These are phyloP conservation scores for Boleophthalmus pectinirostris DNA, from an alignment of 2,113 vertebrate species.

Conservation along the genomic window DNA sequence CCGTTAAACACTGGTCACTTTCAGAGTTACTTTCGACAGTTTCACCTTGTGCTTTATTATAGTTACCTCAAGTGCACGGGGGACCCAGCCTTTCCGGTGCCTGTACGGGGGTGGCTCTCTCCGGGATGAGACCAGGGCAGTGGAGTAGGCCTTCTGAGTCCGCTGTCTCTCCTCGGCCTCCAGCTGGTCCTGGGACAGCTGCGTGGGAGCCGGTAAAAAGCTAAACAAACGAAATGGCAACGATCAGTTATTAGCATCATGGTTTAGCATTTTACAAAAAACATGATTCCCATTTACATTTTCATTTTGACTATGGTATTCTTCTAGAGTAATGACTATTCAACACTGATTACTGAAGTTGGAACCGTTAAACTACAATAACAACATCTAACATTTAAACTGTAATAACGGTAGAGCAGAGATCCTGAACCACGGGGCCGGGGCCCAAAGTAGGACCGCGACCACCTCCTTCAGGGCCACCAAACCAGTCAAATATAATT, in stretches of 20 bases:
- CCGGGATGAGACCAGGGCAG: conserved; percentile 87
- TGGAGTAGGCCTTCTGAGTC: conserved; percentile 87
- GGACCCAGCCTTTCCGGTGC: conserved; percentile 92
- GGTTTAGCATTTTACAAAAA: neutral
- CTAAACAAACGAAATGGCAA: conserved; percentile 60
- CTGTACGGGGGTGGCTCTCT: conserved; percentile 91
- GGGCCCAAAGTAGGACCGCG: too few species aligned
- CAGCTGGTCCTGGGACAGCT: conserved; percentile 96
- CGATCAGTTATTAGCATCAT: neutral
- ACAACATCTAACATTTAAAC: too few species aligned
- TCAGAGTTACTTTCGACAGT: too few species aligned
- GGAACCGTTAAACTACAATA: too few species aligned
- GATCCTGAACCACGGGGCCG: too few species aligned
- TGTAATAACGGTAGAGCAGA: too few species aligned
- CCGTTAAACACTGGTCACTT: too few species aligned
- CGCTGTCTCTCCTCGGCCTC: conserved; percentile 90
- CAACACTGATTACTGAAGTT: too few species aligned
- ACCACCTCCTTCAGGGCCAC: too few species aligned
- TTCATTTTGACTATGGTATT: neutral
- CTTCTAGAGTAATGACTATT: neutral
- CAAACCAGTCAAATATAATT: too few species aligned
- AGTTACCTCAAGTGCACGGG: conserved; percentile 85
- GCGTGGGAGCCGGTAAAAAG: conserved; percentile 94
- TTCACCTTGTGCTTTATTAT: neutral
- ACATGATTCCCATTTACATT: neutral